Percentiles rank a stretch among this genome's conserved stretches.
These are phyloP conservation scores for Nannobrachium achirus DNA, from an alignment of 2,113 vertebrate species.

Conservation along the genomic window DNA sequence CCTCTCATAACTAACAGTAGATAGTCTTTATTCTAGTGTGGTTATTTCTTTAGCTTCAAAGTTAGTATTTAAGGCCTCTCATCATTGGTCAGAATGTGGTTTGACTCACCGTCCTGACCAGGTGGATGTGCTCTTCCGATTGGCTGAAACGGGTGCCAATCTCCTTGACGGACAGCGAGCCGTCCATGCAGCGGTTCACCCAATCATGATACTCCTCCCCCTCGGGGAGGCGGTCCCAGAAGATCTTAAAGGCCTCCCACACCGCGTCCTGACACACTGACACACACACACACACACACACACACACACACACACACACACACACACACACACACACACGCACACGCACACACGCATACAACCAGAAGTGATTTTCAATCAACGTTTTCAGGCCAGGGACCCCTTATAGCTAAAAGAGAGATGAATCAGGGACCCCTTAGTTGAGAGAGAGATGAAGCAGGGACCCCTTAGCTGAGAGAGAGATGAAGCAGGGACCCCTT, in stretches of 20 bases:
- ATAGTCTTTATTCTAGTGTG: too few relatives aligned
- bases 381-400: too few relatives aligned
- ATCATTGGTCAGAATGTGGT: too few relatives aligned
- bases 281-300: background rate
- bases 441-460: too few relatives aligned
- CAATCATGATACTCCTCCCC: conserved; percentile 86
- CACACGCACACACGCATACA: background rate
- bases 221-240: conserved; percentile 92
- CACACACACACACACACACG: background rate
- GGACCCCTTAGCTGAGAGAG: too few relatives aligned
- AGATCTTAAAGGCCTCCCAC: conserved; percentile 96
- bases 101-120: conserved; percentile 83
- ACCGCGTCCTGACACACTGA: conserved; percentile 83
- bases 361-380: background rate
- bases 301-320: conserved; percentile 11
- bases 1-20: too few relatives aligned
- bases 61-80: too few relatives aligned
- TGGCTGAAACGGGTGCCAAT: conserved; percentile 90
- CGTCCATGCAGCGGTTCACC: conserved; percentile 86
- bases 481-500: too few relatives aligned
- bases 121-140: conserved; percentile 85
- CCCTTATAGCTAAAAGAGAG: too few relatives aligned
- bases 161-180: conserved; percentile 80
- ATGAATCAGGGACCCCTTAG: too few relatives aligned
- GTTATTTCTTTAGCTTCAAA: too few relatives aligned